Percentiles rank a stretch among this genome's conserved stretches.
Conservation (phyloP, 2,797 vertebrate genomes). For the Falco naumanni region DNA sequence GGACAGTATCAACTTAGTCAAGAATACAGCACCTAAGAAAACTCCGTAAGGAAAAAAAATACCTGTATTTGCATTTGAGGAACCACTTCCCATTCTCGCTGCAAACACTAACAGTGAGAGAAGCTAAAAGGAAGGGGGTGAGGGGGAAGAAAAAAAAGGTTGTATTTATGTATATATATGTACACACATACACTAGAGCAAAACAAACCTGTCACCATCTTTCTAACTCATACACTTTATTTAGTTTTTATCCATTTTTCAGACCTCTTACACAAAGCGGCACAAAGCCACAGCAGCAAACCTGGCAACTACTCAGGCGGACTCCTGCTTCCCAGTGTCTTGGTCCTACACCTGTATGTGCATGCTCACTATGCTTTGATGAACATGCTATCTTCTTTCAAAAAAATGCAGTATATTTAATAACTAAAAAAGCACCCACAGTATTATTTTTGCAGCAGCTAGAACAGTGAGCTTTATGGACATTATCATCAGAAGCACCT, state of each 20-base stretch:
- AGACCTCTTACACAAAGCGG: not conserved
- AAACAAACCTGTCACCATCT: not conserved
- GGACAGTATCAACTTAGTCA: fast-evolving
- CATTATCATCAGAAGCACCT: not conserved
- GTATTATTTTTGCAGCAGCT: not conserved
- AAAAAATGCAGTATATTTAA: fast-evolving
- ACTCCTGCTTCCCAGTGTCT: fast-evolving
- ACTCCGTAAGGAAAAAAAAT: not conserved
- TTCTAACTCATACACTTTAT: not conserved
- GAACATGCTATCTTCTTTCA: not conserved
- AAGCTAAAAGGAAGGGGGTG: not conserved
- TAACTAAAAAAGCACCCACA: not conserved
- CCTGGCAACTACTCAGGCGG: fast-evolving
- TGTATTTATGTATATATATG: fast-evolving
- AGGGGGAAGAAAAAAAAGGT: fast-evolving
- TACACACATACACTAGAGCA: not conserved
- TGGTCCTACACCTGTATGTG: fast-evolving
- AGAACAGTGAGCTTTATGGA: not conserved
- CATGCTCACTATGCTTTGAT: fast-evolving
- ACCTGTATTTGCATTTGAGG: not conserved
- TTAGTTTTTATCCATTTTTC: not conserved
- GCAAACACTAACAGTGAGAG: not conserved
- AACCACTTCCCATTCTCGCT: not conserved
- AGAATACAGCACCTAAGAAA: not conserved
- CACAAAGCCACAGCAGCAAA: not conserved